Percentiles rank a stretch among this genome's conserved stretches.
phyloP scores from a whole-genome alignment of 2,113 vertebrate species.

The Eclectus roratus region DNA sequence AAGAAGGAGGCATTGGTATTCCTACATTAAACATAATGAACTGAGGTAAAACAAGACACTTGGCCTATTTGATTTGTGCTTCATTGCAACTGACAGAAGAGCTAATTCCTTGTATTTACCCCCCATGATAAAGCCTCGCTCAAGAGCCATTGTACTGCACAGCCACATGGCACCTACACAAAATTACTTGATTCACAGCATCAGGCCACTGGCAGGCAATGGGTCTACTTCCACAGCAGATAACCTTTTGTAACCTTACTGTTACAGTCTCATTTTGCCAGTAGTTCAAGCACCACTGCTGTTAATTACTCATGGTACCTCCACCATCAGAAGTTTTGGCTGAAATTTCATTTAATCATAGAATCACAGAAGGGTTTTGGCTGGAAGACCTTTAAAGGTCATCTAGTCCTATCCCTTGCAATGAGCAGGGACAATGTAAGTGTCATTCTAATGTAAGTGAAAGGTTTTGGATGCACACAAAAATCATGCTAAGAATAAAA shows the following conservation, averaged over 20 bases:
- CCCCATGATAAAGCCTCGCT: rapidly evolving
- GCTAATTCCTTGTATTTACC: not conserved
- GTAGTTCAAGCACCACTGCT: not conserved
- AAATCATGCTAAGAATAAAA: not conserved
- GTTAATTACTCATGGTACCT: not conserved
- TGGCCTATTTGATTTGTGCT: not conserved
- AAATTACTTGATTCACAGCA: not conserved
- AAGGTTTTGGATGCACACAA: not conserved
- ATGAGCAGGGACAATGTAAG: not conserved
- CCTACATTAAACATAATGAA: not conserved
- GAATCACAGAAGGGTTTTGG: not conserved
- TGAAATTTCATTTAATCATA: not conserved
- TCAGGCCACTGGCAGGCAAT: not conserved
- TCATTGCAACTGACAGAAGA: not conserved
- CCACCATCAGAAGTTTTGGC: not conserved
- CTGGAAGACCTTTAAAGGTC: not conserved
- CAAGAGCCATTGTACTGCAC: not conserved
- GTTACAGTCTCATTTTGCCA: not conserved
- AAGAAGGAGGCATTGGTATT: not conserved
- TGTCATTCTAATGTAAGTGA: not conserved
- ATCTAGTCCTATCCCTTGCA: not conserved
- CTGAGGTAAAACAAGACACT: not conserved
- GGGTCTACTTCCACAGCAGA: not conserved
- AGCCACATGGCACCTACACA: not conserved
- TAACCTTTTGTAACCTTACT: not conserved